Evolutionary conservation across 2,797 vertebrate genomes (phyloP), one percentile per base, ranked within the genome.

Genomic region (Glossophaga mutica): DNA sequence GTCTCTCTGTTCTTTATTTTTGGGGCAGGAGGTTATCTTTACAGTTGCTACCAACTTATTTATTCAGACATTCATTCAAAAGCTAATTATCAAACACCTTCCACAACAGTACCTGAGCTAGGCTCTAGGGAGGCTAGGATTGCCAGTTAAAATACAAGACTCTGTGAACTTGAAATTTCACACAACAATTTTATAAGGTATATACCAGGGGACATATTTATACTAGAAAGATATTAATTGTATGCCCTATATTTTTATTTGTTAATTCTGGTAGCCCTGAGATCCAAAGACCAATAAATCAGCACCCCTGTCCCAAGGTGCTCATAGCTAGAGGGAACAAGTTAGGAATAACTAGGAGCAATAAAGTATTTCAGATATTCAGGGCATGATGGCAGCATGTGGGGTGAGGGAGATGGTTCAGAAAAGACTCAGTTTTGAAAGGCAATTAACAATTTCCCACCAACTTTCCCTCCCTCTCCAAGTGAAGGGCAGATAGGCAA

Each of bases 131-230:
- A 18, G 48, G 14, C 19, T 21, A 46, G 10, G 0, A 4, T 74
- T 42, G 1, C 14, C 39, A 46, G 52, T 32, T 42, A 71, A 95
- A 76, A 91, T 50, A 37, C 0, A 52, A 15, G 22, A 59, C 32
- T n/a, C 34, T 44, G 21, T n/a, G 67, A 59, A 44, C 79, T 90
- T 68, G 86, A 32, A 93, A 76, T 55, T 94, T 92, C 67, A 71
- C 16, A 50, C 32, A 79, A 65, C 2, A 76, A 18, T 37, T 48
- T 84, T 48, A 37, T 48, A 84, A 78, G 15, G 19, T 88, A 65
- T 18, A 37, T 65, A 55, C 9, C 34, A 48, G 34, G 21, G 22
- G 52, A 90, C 6, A 55, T 24, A 55, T 3, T 46, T 65, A 37
- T 8, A 70, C 24, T 34, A 62, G 57, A 85, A 94, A 86, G 22